Base-by-base conservation (phyloP, 1,140 invertebrate genomes). In the Heliconius congener region DNA sequence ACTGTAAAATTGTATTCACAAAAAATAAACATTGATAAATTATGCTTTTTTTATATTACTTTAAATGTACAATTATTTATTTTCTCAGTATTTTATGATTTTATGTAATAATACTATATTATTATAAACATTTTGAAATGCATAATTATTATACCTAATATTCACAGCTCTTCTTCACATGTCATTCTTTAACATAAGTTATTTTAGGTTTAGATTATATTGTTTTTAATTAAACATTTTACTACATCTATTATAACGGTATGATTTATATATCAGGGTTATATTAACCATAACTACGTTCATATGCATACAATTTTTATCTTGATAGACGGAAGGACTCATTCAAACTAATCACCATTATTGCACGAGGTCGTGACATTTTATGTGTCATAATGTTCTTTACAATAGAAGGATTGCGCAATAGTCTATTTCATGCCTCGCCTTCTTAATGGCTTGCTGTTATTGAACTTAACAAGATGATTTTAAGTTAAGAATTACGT, bases 381-480 rank as follows among this genome's bases (percentile, higher is more conserved):
- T 86, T 82, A 71, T 82, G 76, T 82, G 74, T 85, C 84, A 83
- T 78, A 82, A 83, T 84, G 79, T 79, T 81, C 81, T 76, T 81
- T 81, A 89, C 86, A 86, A 88, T 85, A 78, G 66, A 82, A 81
- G 82, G 85, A 82, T 92, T 88, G 87, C 86, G 89, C 83, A 90
- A 92, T 85, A 83, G 73, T 81, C 82, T 87, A 86, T 88, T 86
- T 85, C 80, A 85, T 84, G 85, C 87, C 84, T 85, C 82, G 85
- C 85, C 84, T 87, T 84, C 83, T 81, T 87, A 88, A 87, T 86
- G 75, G 78, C 81, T 84, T 78, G 82, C 84, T 88, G 86, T 82
- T 88, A 90, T 90, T 92, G 89, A 89, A 92, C 89, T 85, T 86
- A 84, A 80, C 83, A 88, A 85, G 84, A 71, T 71, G 30, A 39